Conservation (phyloP, 1,140 invertebrate genomes). For the Littorina saxatilis region DNA sequence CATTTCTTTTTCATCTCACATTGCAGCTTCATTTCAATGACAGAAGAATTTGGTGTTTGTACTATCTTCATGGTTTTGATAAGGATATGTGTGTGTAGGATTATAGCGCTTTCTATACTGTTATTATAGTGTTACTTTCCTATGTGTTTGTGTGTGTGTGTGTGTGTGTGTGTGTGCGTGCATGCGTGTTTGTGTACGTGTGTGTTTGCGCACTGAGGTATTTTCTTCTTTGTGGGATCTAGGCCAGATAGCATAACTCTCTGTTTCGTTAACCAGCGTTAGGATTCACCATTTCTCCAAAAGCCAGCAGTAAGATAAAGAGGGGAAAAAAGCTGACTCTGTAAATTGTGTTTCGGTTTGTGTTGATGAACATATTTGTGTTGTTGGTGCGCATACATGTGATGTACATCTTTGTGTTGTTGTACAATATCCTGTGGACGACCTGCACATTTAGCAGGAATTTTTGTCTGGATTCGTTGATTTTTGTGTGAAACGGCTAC, state of each 20-base stretch:
- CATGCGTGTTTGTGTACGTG: neutral
- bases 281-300: no score
- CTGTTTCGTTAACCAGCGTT: no score
- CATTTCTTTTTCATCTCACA: no score
- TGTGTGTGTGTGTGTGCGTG: neutral
- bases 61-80: no score
- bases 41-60: no score
- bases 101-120: no score
- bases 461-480: no score
- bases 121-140: neutral
- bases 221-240: neutral
- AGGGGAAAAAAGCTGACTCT: neutral
- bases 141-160: no score
- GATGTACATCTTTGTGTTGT: neutral
- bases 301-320: no score
- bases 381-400: neutral
- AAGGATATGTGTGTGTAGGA: no score
- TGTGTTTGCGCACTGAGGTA: neutral
- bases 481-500: no score
- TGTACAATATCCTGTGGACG: neutral
- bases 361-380: slow-evolving; percentile 1
- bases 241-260: slow-evolving; percentile 24
- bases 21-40: no score
- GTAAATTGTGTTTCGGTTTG: neutral
- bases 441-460: slow-evolving; percentile 2